Evolutionary conservation across 2,888 invertebrate genomes (phyloP).

Genomic region (Noctua fimbriata): DNA sequence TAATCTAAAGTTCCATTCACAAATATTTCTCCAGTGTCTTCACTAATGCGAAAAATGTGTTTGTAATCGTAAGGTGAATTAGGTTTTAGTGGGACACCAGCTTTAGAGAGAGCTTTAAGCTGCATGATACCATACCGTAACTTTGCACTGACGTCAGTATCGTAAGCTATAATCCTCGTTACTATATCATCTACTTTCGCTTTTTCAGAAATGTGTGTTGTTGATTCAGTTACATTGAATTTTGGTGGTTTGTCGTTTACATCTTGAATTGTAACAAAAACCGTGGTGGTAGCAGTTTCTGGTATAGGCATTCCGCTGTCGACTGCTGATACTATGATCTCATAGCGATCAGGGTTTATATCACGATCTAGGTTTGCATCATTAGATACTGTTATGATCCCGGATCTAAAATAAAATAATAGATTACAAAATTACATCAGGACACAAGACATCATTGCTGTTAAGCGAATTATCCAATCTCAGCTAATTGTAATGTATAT

Average conservation of each 20-base stretch:
- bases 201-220: conserved; percentile 93
- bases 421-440: neutral
- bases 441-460: neutral
- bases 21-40: conserved; percentile 92
- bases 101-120: conserved; percentile 93
- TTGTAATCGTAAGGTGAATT: conserved; percentile 92
- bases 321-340: conserved; percentile 93
- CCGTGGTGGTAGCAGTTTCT: conserved; percentile 94
- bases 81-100: conserved; percentile 92
- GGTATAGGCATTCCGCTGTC: conserved; percentile 94
- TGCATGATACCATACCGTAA: conserved; percentile 93
- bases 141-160: conserved; percentile 93
- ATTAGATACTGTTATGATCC: conserved; percentile 92
- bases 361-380: conserved; percentile 94
- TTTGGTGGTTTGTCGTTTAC: conserved; percentile 96
- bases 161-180: conserved; percentile 92
- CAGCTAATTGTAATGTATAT: neutral
- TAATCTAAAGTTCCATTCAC: conserved; percentile 93
- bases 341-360: conserved; percentile 92
- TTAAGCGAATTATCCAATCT: neutral
- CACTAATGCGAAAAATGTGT: conserved; percentile 93
- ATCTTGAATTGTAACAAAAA: conserved; percentile 93
- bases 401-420: conserved; percentile 87
- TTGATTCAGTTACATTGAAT: conserved; percentile 92
- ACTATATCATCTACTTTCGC: conserved; percentile 91